Evolutionary conservation across 1,140 invertebrate genomes (phyloP), one percentile per base, ranked within the genome.

Genomic region (Cyrtorhinus lividipennis): DNA sequence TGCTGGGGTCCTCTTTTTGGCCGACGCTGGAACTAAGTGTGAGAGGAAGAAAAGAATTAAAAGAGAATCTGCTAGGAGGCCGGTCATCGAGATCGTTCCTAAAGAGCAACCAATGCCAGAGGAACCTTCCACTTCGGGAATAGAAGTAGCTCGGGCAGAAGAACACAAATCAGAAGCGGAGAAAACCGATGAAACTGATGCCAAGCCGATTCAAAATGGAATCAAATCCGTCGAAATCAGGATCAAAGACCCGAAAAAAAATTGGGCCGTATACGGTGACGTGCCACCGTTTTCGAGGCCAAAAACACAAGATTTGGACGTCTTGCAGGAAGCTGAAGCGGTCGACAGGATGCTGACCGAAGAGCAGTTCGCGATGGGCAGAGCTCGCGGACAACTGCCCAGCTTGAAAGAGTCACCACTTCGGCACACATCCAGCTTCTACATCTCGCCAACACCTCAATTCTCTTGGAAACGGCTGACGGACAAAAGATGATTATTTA

Each of bases 1-100:
- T 5, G 84, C 83, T 0, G 84, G 80, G 1, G 76, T 81, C 1
- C 73, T 86, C 1, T 86, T 86, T 72, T 76, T 87, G 2, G 69
- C 81, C 18, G 84, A 87, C 69, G 73, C 82, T n/a, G 78, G 77
- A 65, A 77, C 61, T 13, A 63, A 63, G 23, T 58, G 62, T 13
- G 2, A 18, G 2, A 44, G 22, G 12, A 65, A 65, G 24, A 30
- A 57, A 22, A 62, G 62, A 30, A 13, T 25, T 10, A 45, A 65
- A 24, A 20, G 22, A n/a, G 57, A 62, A 22, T 48, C 53, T 15
- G 27, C 44, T 12, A 57, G 44, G 45, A 56, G 24, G 15, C 24
- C 24, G 10, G 22, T 27, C 13, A 30, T 59, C 15, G 27, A 26
- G 8, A 30, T 59, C 25, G 58, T 59, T 1, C 58, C 58, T 10